Percentiles rank a stretch among this genome's conserved stretches.
Conservation (phyloP, 2,113 vertebrate species). For the Sceloporus tristichus region DNA sequence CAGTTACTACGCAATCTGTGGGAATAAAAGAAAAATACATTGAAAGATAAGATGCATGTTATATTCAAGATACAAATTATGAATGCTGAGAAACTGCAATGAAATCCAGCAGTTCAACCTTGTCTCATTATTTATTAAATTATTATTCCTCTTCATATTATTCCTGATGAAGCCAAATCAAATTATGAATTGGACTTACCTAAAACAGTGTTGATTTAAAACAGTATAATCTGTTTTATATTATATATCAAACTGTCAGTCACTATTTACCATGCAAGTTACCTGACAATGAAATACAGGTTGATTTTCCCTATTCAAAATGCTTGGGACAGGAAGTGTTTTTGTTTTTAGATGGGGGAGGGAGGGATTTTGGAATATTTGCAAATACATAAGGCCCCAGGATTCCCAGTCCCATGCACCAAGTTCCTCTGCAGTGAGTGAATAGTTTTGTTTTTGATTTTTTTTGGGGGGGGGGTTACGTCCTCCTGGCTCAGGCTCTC, state of each 20-base stretch:
- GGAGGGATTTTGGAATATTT: too few relatives aligned
- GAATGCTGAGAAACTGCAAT: conserved; percentile 14
- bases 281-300: neutral
- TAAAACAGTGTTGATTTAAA: conserved; percentile 52
- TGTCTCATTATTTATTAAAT: conserved; percentile 42
- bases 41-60: conserved; percentile 9
- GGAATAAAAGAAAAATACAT: conserved; percentile 12
- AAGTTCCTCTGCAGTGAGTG: too few relatives aligned
- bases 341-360: too few relatives aligned
- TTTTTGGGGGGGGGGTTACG: too few relatives aligned
- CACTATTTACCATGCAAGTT: conserved; percentile 44
- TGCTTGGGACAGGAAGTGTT: too few relatives aligned
- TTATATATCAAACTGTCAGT: conserved; percentile 49
- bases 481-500: too few relatives aligned
- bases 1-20: conserved; percentile 84
- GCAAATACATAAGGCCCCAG: too few relatives aligned
- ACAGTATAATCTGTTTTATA: conserved; percentile 27
- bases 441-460: too few relatives aligned
- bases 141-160: conserved; percentile 29
- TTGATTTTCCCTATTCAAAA: too few relatives aligned
- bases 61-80: neutral
- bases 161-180: conserved; percentile 28
- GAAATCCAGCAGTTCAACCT: conserved; percentile 4
- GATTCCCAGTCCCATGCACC: too few relatives aligned
- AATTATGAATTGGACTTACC: conserved; percentile 45